Percentiles rank a stretch among this genome's conserved stretches.
phyloP scores from a whole-genome alignment of 1,140 invertebrate species.

The Trachelipus rathkii region DNA sequence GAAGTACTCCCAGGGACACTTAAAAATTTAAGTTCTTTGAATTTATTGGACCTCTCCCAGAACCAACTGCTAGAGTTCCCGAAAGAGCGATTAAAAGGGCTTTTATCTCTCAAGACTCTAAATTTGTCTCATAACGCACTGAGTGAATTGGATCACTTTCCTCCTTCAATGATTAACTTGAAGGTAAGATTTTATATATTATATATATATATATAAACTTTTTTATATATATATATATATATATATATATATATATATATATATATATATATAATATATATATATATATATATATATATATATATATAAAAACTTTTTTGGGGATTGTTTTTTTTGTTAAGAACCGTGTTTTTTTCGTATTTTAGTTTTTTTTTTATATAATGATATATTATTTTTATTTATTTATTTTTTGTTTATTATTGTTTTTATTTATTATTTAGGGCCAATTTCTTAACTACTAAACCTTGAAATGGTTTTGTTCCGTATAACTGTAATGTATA shows the following conservation, averaged over 20 bases:
- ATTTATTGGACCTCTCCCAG: slow-evolving; percentile 68
- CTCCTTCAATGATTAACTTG: slow-evolving; percentile 24
- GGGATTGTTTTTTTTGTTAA: too few relatives aligned
- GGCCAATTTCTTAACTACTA: too few relatives aligned
- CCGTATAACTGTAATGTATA: too few relatives aligned
- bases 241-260: slow-evolving; percentile 18
- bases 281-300: slow-evolving; percentile 16
- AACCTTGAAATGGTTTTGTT: too few relatives aligned
- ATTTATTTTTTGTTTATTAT: too few relatives aligned
- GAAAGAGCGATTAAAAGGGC: slow-evolving; percentile 65
- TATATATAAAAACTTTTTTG: too few relatives aligned
- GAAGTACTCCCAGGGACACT: slow-evolving; percentile 72
- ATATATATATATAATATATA: slow-evolving; percentile 12
- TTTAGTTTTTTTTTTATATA: too few relatives aligned
- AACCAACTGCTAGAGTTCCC: slow-evolving; percentile 79
- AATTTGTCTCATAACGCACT: slow-evolving; percentile 40
- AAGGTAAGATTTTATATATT: slow-evolving; percentile 25
- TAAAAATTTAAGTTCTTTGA: slow-evolving; percentile 31
- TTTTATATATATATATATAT: slow-evolving; percentile 20
- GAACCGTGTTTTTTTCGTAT: too few relatives aligned
- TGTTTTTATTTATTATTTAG: too few relatives aligned
- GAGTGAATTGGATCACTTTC: slow-evolving; percentile 38
- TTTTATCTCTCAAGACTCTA: slow-evolving; percentile 45
- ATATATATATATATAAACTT: too few relatives aligned
- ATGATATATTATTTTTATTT: too few relatives aligned